These are phyloP conservation scores for Tachina grossa DNA, from an alignment of 2,888 invertebrate species.

Conservation along the genomic window DNA sequence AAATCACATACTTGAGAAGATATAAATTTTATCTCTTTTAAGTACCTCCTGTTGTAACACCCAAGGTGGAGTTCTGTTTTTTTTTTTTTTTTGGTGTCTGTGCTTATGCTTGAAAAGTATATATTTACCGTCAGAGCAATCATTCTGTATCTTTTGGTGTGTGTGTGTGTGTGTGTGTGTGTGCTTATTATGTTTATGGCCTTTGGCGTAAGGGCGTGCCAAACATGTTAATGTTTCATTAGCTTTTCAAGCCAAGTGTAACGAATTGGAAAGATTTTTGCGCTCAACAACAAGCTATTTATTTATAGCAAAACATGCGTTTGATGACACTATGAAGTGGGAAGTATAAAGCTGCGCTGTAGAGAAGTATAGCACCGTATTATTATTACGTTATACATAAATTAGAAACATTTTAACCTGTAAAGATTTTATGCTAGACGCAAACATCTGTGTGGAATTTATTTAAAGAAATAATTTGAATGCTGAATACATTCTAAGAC, in stretches of 20 bases:
- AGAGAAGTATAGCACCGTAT: neutral
- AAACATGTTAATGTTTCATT: constrained; percentile 70
- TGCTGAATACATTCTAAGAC: too few species aligned
- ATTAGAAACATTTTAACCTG: neutral
- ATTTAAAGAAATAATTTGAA: too few species aligned
- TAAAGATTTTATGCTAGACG: neutral
- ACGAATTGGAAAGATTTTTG: constrained; percentile 67
- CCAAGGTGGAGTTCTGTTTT: neutral
- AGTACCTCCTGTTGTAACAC: neutral
- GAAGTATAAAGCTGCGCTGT: neutral
- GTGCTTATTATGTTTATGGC: constrained; percentile 65
- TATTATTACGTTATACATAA: constrained; percentile 2
- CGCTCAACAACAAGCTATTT: constrained; percentile 4
- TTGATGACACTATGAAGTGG: neutral
- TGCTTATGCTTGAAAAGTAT: neutral
- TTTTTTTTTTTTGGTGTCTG: neutral
- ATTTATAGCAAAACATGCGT: neutral
- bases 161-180: constrained; percentile 7
- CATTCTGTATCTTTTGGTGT: constrained; percentile 37
- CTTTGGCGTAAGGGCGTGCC: constrained; percentile 67
- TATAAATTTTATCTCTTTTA: neutral
- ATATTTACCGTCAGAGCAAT: constrained; percentile 18
- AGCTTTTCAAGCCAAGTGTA: constrained; percentile 64
- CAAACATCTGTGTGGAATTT: neutral
- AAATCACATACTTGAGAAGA: too few species aligned